phyloP scores from a whole-genome alignment of 2,888 invertebrate genomes.

The Drosophila ustulata region DNA sequence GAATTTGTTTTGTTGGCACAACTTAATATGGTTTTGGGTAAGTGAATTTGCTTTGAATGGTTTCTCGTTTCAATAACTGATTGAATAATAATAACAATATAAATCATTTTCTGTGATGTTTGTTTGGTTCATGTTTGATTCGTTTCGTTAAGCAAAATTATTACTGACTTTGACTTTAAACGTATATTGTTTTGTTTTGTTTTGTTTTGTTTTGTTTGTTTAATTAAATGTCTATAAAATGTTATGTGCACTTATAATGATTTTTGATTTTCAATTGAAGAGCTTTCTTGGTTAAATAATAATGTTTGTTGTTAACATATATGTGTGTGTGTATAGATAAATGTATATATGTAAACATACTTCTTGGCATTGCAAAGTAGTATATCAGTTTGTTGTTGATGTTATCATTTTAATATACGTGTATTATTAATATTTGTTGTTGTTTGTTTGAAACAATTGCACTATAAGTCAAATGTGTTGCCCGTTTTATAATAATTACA shows the following conservation, averaged over 20 bases:
- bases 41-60: constrained; percentile 23
- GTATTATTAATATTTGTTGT: constrained; percentile 56
- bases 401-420: constrained; percentile 53
- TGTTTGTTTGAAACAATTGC: constrained; percentile 80
- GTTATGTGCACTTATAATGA: constrained; percentile 75
- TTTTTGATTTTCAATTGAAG: constrained; percentile 75
- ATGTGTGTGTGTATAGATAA: background rate
- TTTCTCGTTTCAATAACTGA: constrained; percentile 53
- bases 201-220: constrained; percentile 7
- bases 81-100: constrained; percentile 29
- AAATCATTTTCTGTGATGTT: constrained; percentile 33
- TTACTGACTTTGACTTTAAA: constrained; percentile 47
- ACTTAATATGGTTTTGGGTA: constrained; percentile 35
- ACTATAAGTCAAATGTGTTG: constrained; percentile 80
- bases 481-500: constrained; percentile 53
- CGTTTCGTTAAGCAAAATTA: constrained; percentile 25
- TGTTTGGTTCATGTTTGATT: constrained; percentile 30
- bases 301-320: constrained; percentile 43
- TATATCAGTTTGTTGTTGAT: constrained; percentile 50
- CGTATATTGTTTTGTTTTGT: constrained; percentile 29
- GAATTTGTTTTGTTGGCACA: constrained; percentile 60
- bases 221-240: constrained; percentile 56
- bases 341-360: constrained; percentile 43
- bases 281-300: constrained; percentile 46
- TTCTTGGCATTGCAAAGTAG: constrained; percentile 76